Base-by-base conservation (phyloP, 2,888 invertebrate species). In the Sussaba pulchella region DNA sequence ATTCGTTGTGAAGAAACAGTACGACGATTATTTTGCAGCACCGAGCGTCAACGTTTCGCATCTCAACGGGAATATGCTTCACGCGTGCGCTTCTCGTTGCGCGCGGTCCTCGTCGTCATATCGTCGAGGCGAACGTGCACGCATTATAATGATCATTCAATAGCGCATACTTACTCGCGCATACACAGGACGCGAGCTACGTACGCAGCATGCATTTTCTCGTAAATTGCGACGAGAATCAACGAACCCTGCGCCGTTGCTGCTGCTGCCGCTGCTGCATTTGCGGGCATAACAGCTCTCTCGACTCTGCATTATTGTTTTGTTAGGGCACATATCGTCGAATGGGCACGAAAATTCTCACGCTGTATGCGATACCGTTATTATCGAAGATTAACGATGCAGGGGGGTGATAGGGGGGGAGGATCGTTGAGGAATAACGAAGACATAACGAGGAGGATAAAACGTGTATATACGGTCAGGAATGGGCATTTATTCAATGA, bases 71-170 rank as follows among this genome's bases (percentile, higher is more conserved):
- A 73, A 77, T 57, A 57, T 63, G 76, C n/a, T 26, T 69, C 47
- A 50, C 77, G 72, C 77, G 80, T 69, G 77, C 61, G 69, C 54
- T 66, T 66, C 64, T 66, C 74, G 70, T 45, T 74, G 70, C 70
- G 63, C 66, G 70, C 78, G 70, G 74, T 41, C 47, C 64, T 50
- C 45, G 47, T 70, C 39, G 70, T 74, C 70, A 64, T 64, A 59
- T 67, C 66, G 73, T 63, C 47, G 59, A 69, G 73, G 17, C 59
- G 52, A 57, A 36, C 41, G 54, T 24, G 66, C 66, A 66, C 74
- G 81, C 81, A 81, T 78, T 74, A 81, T 78, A 81, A 81, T 81
- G 78, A 78, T 81, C 74, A 81, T 74, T 81, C 66, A 78, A 81
- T 81, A 81, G 73, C 45, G 74, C 59, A 71, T 74, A 78, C 66